Percentiles rank a stretch among this genome's conserved stretches.
Evolutionary conservation across 2,113 vertebrate species (phyloP).

Genomic region (Trichomycterus rosablanca): DNA sequence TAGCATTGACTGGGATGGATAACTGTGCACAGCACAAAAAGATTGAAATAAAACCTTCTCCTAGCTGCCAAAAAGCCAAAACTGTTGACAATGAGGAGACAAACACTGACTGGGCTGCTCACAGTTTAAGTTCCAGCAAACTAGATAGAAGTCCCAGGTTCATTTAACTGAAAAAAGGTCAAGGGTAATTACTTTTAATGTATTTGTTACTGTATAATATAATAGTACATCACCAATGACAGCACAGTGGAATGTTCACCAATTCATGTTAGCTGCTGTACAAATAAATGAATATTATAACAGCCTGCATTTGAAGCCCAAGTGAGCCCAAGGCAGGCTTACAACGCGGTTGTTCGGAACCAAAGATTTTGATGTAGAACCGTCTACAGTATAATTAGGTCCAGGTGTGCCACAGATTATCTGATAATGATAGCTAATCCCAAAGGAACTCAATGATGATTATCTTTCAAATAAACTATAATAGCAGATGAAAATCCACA

Average conservation of each 20-base stretch:
- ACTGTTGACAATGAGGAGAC: no score
- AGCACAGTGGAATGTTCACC: not conserved
- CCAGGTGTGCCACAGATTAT: constrained; percentile 35
- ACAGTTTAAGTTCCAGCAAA: no score
- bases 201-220: no score
- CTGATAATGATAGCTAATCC: constrained; percentile 39
- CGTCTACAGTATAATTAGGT: constrained; percentile 17
- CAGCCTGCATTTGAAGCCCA: not conserved
- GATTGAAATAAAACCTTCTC: no score
- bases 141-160: no score
- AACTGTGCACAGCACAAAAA: no score
- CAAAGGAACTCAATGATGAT: constrained; percentile 30
- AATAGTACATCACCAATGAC: not conserved
- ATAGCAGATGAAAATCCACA: constrained; percentile 34
- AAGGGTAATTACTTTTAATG: no score
- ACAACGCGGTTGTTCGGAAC: not conserved
- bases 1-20: no score
- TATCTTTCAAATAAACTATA: constrained; percentile 37
- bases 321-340: constrained; percentile 13
- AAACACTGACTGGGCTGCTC: not conserved
- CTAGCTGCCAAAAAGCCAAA: no score
- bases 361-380: not conserved
- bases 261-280: no score
- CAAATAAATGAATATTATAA: constrained; percentile 8
- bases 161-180: no score